Percentiles rank a stretch among this genome's conserved stretches.
Conservation (phyloP, 2,797 vertebrate species). For the Lacerta viridis region DNA sequence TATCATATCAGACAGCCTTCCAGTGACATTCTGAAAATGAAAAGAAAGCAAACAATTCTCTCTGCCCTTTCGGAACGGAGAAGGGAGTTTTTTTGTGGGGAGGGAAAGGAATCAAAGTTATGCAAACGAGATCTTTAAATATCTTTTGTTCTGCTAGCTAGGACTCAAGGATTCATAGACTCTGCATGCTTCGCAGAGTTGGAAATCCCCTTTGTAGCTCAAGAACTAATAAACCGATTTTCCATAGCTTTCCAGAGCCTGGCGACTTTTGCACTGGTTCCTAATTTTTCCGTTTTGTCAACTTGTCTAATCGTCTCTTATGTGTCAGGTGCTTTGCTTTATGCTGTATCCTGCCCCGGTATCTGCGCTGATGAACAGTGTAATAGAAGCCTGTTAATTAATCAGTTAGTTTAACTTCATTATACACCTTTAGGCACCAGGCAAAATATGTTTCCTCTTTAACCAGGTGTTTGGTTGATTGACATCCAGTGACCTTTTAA, state of each 20-base stretch:
- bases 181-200: constrained; percentile 42
- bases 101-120: constrained; percentile 52
- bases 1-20: constrained; percentile 50
- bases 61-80: constrained; percentile 18
- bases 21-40: constrained; percentile 63
- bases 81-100: background rate
- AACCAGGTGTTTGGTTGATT: too few species aligned
- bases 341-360: too few species aligned
- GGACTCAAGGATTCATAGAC: constrained; percentile 59
- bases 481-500: too few species aligned
- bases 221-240: constrained; percentile 43
- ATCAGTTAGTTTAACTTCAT: background rate
- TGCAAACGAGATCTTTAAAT: constrained; percentile 68
- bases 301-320: background rate
- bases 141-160: constrained; percentile 43
- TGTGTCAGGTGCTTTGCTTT: too few species aligned
- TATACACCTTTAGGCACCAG: background rate
- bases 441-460: background rate
- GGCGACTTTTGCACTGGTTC: background rate
- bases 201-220: constrained; percentile 65
- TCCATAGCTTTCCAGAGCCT: background rate
- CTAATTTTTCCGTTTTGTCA: background rate
- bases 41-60: constrained; percentile 37
- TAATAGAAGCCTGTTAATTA: background rate
- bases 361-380: too few species aligned